Percentiles rank a stretch among this genome's conserved stretches.
Conservation (phyloP, 2,113 vertebrate species). For the Vidua macroura region DNA sequence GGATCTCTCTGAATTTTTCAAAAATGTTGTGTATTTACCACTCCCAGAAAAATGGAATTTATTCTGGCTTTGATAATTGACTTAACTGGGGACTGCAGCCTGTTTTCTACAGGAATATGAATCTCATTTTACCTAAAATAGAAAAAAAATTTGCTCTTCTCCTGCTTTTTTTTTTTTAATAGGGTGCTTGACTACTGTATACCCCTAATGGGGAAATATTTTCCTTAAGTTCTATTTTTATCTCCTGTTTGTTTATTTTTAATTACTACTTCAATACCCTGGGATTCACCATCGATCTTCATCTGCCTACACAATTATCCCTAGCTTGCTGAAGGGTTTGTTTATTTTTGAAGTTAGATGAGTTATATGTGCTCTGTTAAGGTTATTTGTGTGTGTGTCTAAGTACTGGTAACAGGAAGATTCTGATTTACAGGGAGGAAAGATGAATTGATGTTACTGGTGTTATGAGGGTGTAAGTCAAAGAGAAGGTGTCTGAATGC, state of each 20-base stretch:
- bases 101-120: not conserved
- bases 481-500: not conserved
- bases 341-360: constrained; percentile 40
- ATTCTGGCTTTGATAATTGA: not conserved
- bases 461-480: not conserved
- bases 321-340: constrained; percentile 42
- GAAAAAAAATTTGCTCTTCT: constrained; percentile 1
- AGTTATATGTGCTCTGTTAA: constrained; percentile 18
- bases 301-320: constrained; percentile 54
- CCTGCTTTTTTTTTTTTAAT: constrained; percentile 8
- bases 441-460: not conserved
- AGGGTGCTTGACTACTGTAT: constrained; percentile 16
- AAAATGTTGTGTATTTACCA: not conserved
- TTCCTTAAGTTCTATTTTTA: constrained; percentile 57
- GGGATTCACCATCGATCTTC: constrained; percentile 54
- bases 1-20: not conserved
- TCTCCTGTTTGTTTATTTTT: constrained; percentile 65
- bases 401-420: not conserved
- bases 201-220: constrained; percentile 34
- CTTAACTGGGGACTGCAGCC: not conserved
- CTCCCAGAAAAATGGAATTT: not conserved
- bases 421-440: not conserved
- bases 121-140: constrained; percentile 33
- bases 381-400: not conserved
- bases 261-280: constrained; percentile 48